Conservation (phyloP, 2,113 vertebrate genomes). For the Sinocyclocheilus maitianheensis region DNA sequence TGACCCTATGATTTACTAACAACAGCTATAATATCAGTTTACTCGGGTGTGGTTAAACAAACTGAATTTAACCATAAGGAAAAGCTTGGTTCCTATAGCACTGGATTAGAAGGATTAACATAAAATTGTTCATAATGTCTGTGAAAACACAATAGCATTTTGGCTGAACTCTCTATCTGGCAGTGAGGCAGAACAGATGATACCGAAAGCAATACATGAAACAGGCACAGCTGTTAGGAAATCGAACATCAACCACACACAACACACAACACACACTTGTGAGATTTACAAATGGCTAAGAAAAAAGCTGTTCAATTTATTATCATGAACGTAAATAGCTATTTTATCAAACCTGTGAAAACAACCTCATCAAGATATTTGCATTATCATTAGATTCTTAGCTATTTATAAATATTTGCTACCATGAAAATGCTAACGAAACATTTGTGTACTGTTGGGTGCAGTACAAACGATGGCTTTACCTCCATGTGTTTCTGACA, state of each 20-base stretch:
- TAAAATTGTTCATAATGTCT: not conserved
- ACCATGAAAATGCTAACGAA: too few species aligned
- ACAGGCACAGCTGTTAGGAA: not conserved
- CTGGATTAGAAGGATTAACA: slow-evolving; percentile 13
- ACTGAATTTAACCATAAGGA: not conserved
- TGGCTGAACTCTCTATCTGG: slow-evolving; percentile 1
- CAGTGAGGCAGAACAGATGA: slow-evolving; percentile 1
- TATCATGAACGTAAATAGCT: not conserved
- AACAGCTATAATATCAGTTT: not conserved
- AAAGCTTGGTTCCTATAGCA: not conserved
- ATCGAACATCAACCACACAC: not conserved
- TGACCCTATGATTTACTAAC: not conserved
- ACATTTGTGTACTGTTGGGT: not conserved
- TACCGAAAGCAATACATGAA: not conserved
- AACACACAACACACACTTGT: not conserved
- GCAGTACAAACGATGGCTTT: not conserved
- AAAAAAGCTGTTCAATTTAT: not conserved
- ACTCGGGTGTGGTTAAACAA: not conserved
- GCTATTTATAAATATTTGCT: too few species aligned
- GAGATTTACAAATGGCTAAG: not conserved
- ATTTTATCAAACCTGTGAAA: not conserved
- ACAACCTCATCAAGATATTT: not conserved
- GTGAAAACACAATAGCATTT: slow-evolving; percentile 9
- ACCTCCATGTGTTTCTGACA: not conserved
- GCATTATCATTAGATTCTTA: too few species aligned